Percentiles rank a stretch among this genome's conserved stretches.
Conservation (phyloP, 2,113 vertebrate species). For the Crypturellus undulatus region DNA sequence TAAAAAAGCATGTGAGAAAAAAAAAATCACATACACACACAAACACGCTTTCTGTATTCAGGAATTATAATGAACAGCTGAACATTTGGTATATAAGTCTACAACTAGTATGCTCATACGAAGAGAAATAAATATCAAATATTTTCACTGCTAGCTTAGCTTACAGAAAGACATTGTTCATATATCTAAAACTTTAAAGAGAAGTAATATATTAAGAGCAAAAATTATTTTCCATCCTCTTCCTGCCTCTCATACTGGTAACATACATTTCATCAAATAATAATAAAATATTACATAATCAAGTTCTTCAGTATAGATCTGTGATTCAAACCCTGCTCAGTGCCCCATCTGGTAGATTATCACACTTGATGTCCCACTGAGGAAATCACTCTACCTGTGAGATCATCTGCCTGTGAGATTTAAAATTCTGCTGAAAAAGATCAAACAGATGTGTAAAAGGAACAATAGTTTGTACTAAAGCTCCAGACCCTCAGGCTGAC, state of each 20-base stretch:
- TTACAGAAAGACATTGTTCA: neutral
- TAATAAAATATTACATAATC: neutral
- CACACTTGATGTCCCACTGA: neutral
- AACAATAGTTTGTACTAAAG: neutral
- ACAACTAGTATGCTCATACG: neutral
- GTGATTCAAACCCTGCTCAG: neutral
- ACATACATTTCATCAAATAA: neutral
- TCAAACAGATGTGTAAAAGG: neutral
- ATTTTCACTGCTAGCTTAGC: neutral
- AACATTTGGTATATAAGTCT: neutral
- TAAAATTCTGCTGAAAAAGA: neutral
- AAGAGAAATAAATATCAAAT: neutral
- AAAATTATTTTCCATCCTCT: neutral
- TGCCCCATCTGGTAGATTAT: neutral
- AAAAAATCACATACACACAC: neutral
- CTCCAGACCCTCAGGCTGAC: neutral
- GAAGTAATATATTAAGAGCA: neutral
- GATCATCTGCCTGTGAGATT: neutral
- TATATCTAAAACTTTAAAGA: neutral
- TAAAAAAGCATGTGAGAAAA: neutral
- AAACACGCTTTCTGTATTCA: neutral
- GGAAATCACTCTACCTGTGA: neutral
- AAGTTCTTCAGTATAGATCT: neutral
- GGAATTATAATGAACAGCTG: neutral
- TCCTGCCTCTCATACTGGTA: neutral